Base-by-base conservation (phyloP, 2,797 vertebrate genomes). In the Kryptolebias ocellatus region DNA sequence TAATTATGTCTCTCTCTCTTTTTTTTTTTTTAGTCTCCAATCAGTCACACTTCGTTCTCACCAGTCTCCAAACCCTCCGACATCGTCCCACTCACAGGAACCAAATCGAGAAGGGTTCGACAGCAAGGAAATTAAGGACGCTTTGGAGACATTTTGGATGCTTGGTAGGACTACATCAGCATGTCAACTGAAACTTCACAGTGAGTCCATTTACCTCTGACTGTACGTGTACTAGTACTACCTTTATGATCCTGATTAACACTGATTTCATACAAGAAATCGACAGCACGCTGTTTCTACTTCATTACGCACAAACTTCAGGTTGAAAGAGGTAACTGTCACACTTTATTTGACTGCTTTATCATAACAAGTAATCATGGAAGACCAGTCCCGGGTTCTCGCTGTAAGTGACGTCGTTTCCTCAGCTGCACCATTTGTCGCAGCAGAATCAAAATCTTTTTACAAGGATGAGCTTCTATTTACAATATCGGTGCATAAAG, bases 301-400 rank as follows among this genome's bases (percentile, higher is more conserved):
- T 34, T 20, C 79, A 52, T 64, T 61, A 73, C 12, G 4, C 46
- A 24, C 46, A 47, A 55, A 46, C 20, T 50, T 58, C 15, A 51
- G 12, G 46, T 55, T 70, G 39, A 86, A 77, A 86, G 60, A 77
- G 64, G 60, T 69, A 66, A 70, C 85, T 78, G 56, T 66, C 44
- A 76, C 7, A 76, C 61, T 90, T 90, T 91, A 87, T 92, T 90
- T 16, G 17, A 80, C 71, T 83, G 56, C 81, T 78, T 88, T 70
- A 57, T 81, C 39, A 37, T 74, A 85, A 87, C 86, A 87, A 63
- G 64, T 79, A 63, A 10, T 42, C 12, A 58, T 74, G 81, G 80
- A 87, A 88, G 81, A 89, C 73, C 17, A 4, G 47, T 76, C 62
- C 18, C 42, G 60, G 60, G 73, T 81, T 42, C n/a, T 78, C 20